Base-by-base conservation (phyloP, 2,888 invertebrate species). In the Ypsolopha sequella region DNA sequence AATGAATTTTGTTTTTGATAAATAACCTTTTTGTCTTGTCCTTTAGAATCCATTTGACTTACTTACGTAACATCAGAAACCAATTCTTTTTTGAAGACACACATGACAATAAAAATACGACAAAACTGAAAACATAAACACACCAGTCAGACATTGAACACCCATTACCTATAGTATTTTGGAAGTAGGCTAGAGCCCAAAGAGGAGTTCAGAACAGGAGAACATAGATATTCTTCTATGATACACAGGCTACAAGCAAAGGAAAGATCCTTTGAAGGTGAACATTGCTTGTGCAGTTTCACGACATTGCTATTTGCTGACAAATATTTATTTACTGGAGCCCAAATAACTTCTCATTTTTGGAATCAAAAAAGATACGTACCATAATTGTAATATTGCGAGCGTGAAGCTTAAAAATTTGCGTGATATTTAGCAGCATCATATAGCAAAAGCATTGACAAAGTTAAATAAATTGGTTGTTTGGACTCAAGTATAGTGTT, bases 201-300 rank as follows among this genome's bases (percentile, higher is more conserved):
- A 24, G n/a, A 24, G 24, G 24, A 24, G 24, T 24, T 11, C 11
- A 14, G 36, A 13, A 6, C 36, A 13, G 36, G 2, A 11, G 47
- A 36, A 13, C 47, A 38, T n/a, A 45, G 9, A 36, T 36, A 47
- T 47, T 7, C 6, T 4, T 14, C 6, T 7, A 8, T 8, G 11
- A 13, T 36, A 47, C 36, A 47, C 47, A 47, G 14, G 47, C 47
- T 47, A 24, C 24, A 47, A 47, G 47, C 47, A 36, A 43, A 36
- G 36, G 47, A 11, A 6, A 7, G 11, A 8, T 47, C 34, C 64
- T 64, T 24, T 60, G 63, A 61, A 66, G 66, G 65, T 65, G 60
- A 74, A 76, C 70, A 79, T 76, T 65, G 73, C 73, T 68, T 66
- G 73, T 77, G 77, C 70, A 36, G 45, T 2, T 43, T 68, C 63